Evolutionary conservation across 1,140 invertebrate genomes (phyloP), one percentile per base, ranked within the genome.

Genomic region (Trachymyrmex septentrionalis): DNA sequence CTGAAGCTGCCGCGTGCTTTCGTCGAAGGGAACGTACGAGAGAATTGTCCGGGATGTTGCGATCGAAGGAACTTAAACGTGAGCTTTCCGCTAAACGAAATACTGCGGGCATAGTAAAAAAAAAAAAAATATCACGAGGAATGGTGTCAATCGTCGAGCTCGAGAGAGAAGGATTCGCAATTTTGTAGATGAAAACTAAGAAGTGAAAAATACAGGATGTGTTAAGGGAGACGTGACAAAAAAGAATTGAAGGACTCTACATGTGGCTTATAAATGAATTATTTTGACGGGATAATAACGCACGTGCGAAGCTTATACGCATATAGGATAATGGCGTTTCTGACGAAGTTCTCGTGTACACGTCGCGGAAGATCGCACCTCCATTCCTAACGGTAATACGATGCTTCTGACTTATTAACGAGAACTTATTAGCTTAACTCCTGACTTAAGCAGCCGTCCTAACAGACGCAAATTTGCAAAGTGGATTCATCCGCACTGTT

Each of bases 401-500:
- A 78, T 78, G 59, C 59, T 78, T 24, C 57, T 7, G 59, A 34
- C 75, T 78, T 78, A 78, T 78, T 78, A 78, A 78, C 75, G 44
- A 48, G 75, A 64, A 78, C 71, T 48, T 84, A 84, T 84, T 75
- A 75, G 69, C 55, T 75, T 75, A 61, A 84, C 80, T 81, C 55
- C 48, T 38, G 57, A 59, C 69, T 84, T 84, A 63, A 84, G 38
- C 55, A 84, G 24, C 24, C 78, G 16, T 81, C 34, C 78, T 59
- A 71, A 75, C 63, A 67, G 61, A 44, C 27, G 63, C 63, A 61
- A 84, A 84, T 84, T 84, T 50, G 57, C 57, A 34, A 69, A 69
- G 38, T 73, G 55, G 53, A 84, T 75, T 61, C 69, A 50, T 19
- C 19, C 55, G 69, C 55, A 9, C 14, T 50, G 34, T 27, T 55